Percentiles rank a stretch among this genome's conserved stretches.
These are phyloP conservation scores for Acanthoscelides obtectus DNA, from an alignment of 2,888 invertebrate species.

Conservation along the genomic window DNA sequence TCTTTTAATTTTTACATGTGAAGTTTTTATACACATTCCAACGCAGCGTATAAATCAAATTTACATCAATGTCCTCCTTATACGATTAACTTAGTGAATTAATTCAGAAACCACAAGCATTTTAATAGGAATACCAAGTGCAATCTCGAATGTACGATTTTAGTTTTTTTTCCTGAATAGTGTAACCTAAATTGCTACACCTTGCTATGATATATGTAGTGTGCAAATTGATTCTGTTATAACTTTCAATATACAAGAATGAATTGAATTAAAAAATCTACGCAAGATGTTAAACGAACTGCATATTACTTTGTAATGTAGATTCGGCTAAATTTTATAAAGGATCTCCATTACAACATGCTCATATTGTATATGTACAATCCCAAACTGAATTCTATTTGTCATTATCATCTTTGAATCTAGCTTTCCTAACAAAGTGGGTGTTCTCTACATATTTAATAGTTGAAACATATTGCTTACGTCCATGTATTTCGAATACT, in stretches of 20 bases:
- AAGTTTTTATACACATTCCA: background rate
- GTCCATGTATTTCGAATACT: too few species aligned
- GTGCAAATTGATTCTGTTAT: background rate
- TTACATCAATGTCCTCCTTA: background rate
- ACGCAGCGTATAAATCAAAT: background rate
- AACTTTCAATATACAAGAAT: background rate
- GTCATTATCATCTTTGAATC: too few species aligned
- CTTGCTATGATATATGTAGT: background rate
- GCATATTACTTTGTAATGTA: too few species aligned
- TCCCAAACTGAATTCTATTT: too few species aligned
- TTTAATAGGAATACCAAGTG: background rate
- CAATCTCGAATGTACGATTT: background rate
- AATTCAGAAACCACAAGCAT: background rate
- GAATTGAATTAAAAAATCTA: background rate
- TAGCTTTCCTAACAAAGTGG: too few species aligned
- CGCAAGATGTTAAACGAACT: too few species aligned
- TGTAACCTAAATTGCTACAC: background rate
- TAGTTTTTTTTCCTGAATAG: background rate
- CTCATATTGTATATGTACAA: too few species aligned
- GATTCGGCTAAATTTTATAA: too few species aligned
- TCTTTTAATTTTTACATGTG: too few species aligned
- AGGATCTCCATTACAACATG: too few species aligned
- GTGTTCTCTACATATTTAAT: too few species aligned
- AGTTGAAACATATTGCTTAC: too few species aligned
- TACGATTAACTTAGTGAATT: background rate